Percentiles rank a stretch among this genome's conserved stretches.
phyloP scores from a whole-genome alignment of 2,888 invertebrate species.

The Unio delphinus region DNA sequence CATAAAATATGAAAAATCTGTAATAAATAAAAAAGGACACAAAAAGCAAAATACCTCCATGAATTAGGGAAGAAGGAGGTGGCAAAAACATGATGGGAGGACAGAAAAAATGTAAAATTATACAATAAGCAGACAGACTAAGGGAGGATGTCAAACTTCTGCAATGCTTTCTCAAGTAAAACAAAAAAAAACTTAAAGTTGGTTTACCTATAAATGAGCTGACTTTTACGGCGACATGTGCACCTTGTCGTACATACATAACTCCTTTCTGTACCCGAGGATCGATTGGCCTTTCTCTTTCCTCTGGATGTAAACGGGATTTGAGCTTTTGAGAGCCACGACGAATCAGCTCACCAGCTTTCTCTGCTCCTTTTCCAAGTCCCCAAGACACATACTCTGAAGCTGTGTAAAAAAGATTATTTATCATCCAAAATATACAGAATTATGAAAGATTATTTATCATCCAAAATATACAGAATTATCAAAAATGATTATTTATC shows the following conservation, averaged over 20 bases:
- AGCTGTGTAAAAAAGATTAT: constrained; percentile 41
- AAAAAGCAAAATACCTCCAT: too few relatives aligned
- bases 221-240: constrained; percentile 79
- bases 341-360: constrained; percentile 77
- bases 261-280: constrained; percentile 77
- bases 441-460: neutral
- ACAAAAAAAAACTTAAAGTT: neutral
- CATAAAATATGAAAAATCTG: too few relatives aligned
- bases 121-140: too few relatives aligned
- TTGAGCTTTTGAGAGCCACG: constrained; percentile 78
- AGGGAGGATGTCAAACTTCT: too few relatives aligned
- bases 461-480: too few relatives aligned
- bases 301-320: constrained; percentile 73
- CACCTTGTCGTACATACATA: constrained; percentile 79
- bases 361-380: constrained; percentile 79
- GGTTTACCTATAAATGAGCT: constrained; percentile 78
- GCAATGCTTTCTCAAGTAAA: neutral
- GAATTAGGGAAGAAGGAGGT: too few relatives aligned
- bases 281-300: constrained; percentile 73
- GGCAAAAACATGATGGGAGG: too few relatives aligned
- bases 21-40: too few relatives aligned
- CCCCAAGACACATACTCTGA: constrained; percentile 81
- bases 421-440: too few relatives aligned
- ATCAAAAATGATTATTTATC: neutral
- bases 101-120: too few relatives aligned